Evolutionary conservation across 2,888 invertebrate species (phyloP).

Genomic region (Drosophila prostipennis): DNA sequence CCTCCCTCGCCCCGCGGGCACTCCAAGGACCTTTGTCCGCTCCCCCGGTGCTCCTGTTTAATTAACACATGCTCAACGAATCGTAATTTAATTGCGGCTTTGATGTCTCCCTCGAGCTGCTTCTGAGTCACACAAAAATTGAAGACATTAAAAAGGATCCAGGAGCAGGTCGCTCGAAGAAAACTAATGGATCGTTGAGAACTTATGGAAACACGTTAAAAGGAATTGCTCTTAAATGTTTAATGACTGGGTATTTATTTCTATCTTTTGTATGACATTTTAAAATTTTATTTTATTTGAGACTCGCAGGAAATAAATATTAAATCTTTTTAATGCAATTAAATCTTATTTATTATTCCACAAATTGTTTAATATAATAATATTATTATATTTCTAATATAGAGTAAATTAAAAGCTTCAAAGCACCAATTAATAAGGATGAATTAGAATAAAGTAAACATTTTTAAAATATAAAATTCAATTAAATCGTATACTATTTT

Average conservation of each 20-base stretch:
- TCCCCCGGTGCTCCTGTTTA: constrained; percentile 65
- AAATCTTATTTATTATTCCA: too few species aligned
- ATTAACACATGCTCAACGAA: constrained; percentile 83
- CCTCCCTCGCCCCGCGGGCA: constrained; percentile 35
- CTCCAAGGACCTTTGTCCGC: constrained; percentile 53
- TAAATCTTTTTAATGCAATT: too few species aligned
- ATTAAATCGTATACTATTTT: too few species aligned
- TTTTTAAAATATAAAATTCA: too few species aligned
- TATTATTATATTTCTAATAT: too few species aligned
- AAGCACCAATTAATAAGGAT: too few species aligned
- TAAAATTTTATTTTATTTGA: too few species aligned
- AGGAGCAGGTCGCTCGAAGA: not conserved
- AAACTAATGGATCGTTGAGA: not conserved
- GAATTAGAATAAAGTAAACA: too few species aligned
- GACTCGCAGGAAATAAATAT: too few species aligned
- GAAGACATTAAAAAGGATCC: constrained; percentile 22
- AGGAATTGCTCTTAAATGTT: not conserved
- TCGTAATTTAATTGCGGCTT: constrained; percentile 82
- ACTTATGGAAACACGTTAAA: not conserved
- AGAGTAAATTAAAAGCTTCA: too few species aligned
- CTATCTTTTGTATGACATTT: not conserved
- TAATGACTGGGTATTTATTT: not conserved
- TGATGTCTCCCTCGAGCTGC: constrained; percentile 44
- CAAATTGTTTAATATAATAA: too few species aligned
- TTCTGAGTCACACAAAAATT: constrained; percentile 38